Evolutionary conservation across 1,140 invertebrate genomes (phyloP).

Genomic region (Neotoxoptera formosana): DNA sequence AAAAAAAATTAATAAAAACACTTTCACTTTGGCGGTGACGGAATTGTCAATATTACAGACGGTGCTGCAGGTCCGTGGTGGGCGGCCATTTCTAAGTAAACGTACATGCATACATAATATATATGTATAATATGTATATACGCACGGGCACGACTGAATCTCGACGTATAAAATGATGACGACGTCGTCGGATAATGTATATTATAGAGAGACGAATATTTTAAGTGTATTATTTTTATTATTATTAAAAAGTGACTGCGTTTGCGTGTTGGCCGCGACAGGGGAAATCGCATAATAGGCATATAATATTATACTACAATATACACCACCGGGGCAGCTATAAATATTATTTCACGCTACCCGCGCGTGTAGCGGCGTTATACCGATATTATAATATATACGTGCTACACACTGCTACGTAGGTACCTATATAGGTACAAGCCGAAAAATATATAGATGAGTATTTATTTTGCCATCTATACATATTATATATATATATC

Average conservation of each 20-base stretch:
- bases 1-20: background rate
- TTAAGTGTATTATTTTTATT: constrained; percentile 19
- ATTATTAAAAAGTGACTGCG: constrained; percentile 16
- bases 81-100: background rate
- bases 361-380: background rate
- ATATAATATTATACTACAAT: background rate
- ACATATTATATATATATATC: background rate
- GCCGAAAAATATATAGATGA: background rate
- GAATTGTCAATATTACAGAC: constrained; percentile 28
- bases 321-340: background rate
- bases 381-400: background rate
- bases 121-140: background rate
- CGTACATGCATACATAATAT: no score
- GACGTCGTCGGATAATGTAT: background rate
- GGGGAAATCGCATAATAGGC: constrained; percentile 12
- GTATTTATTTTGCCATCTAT: background rate
- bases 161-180: background rate
- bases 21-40: constrained; percentile 39
- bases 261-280: background rate
- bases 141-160: background rate
- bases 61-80: background rate
- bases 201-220: background rate
- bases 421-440: no score
- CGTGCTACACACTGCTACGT: background rate
- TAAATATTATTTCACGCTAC: background rate